Evolutionary conservation across 1,140 invertebrate species (phyloP).

Genomic region (Zaprionus capensis): DNA sequence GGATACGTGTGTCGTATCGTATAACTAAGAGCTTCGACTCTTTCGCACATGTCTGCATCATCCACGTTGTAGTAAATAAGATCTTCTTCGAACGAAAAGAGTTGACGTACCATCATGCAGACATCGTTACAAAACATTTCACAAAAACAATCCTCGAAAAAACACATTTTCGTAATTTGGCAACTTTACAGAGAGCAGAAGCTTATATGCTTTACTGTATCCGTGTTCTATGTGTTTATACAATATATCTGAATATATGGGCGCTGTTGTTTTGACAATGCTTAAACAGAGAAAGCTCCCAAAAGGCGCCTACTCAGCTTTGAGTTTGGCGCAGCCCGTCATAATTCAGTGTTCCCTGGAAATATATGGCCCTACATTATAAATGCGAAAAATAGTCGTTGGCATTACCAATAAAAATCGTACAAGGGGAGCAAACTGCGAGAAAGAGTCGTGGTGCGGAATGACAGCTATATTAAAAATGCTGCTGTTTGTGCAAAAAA

Average conservation of each 20-base stretch:
- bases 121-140: constrained; percentile 33
- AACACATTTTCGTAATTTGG: constrained; percentile 10
- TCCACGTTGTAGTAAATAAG: background rate
- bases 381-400: constrained; percentile 77
- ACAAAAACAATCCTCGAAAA: constrained; percentile 46
- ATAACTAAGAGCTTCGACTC: constrained; percentile 11
- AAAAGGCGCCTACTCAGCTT: constrained; percentile 47
- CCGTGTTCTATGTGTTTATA: background rate
- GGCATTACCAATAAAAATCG: constrained; percentile 64
- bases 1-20: constrained; percentile 58
- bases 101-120: background rate
- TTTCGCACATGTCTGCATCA: background rate
- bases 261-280: constrained; percentile 37
- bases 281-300: background rate
- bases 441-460: background rate
- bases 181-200: background rate
- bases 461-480: constrained; percentile 80
- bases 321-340: constrained; percentile 7
- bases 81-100: background rate
- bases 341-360: constrained; percentile 77
- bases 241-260: constrained; percentile 2
- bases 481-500: constrained; percentile 77
- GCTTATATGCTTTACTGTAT: background rate
- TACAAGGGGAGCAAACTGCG: background rate
- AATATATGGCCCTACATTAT: constrained; percentile 73